phyloP scores from a whole-genome alignment of 2,888 invertebrate genomes.

The Rosalia funebris region DNA sequence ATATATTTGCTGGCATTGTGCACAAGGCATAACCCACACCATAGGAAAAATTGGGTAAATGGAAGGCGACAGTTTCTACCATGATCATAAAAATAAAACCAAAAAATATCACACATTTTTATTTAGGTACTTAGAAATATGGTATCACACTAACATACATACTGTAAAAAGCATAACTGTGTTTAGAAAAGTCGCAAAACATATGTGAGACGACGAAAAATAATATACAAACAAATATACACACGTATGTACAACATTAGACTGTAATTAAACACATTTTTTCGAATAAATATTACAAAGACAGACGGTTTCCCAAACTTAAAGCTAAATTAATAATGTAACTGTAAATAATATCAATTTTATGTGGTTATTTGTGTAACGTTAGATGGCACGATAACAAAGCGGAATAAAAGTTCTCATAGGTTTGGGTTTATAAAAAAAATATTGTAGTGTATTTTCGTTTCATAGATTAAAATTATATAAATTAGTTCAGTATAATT shows the following conservation, averaged over 20 bases:
- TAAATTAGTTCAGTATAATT: neutral
- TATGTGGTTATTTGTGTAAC: neutral
- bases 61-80: too few relatives aligned
- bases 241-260: slow-evolving; percentile 35
- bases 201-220: slow-evolving; percentile 31
- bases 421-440: neutral
- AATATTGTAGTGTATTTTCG: too few relatives aligned
- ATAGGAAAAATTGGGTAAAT: too few relatives aligned
- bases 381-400: slow-evolving; percentile 17
- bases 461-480: too few relatives aligned
- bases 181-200: slow-evolving; percentile 33
- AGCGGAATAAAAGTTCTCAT: too few relatives aligned
- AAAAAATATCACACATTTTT: slow-evolving; percentile 46
- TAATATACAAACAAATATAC: slow-evolving; percentile 41
- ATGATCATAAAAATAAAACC: slow-evolving; percentile 2
- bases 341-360: slow-evolving; percentile 26
- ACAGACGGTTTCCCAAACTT: slow-evolving; percentile 18
- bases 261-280: slow-evolving; percentile 10
- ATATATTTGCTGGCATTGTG: too few relatives aligned
- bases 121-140: slow-evolving; percentile 51
- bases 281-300: slow-evolving; percentile 20
- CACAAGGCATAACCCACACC: too few relatives aligned
- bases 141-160: slow-evolving; percentile 53
- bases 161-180: slow-evolving; percentile 45
- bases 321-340: slow-evolving; percentile 27